Evolutionary conservation across 2,797 vertebrate genomes (phyloP).

Genomic region (Calcarius lapponicus): DNA sequence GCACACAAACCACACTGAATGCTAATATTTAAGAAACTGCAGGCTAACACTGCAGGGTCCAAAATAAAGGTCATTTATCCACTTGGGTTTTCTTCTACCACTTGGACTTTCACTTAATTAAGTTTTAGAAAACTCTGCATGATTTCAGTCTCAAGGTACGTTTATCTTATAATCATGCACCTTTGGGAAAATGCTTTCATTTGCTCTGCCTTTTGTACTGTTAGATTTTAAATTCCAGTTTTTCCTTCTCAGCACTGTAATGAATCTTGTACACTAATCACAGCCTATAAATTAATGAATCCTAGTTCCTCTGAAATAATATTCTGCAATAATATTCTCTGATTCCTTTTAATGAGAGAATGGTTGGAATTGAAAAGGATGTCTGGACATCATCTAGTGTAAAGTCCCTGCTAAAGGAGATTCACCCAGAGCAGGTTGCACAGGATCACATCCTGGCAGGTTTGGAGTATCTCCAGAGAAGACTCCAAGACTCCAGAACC

Average conservation of each 20-base stretch:
- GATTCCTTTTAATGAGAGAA: neutral
- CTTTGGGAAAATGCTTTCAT: neutral
- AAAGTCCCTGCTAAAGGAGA: neutral
- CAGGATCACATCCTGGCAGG: neutral
- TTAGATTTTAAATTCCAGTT: neutral
- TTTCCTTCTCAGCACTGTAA: neutral
- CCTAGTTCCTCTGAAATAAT: neutral
- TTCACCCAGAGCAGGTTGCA: neutral
- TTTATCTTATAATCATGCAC: neutral
- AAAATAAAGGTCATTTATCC: conserved; percentile 9
- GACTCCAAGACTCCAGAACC: neutral
- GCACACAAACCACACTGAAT: neutral
- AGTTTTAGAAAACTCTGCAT: conserved; percentile 1
- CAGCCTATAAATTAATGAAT: neutral
- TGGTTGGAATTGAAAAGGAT: neutral
- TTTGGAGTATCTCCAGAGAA: neutral
- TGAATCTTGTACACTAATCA: neutral
- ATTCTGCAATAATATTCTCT: neutral
- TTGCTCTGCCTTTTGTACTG: neutral
- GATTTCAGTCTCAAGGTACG: neutral
- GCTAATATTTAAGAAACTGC: conserved; percentile 41
- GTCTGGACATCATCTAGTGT: neutral
- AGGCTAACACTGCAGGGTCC: neutral
- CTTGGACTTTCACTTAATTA: conserved; percentile 3
- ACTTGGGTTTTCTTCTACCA: neutral